Evolutionary conservation across 2,888 invertebrate species (phyloP).

Genomic region (Pristionchus exspectatus): DNA sequence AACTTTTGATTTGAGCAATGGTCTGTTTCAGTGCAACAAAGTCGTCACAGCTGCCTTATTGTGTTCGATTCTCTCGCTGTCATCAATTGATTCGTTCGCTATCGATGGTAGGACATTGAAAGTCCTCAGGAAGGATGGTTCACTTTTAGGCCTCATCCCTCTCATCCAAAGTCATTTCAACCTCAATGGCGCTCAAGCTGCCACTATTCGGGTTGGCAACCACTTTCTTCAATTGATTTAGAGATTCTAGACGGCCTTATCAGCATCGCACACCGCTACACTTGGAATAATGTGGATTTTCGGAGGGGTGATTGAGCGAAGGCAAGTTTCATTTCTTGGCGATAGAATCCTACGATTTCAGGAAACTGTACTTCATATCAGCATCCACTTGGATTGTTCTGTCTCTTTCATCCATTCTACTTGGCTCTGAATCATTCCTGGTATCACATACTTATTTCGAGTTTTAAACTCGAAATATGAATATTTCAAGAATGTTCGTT

Average conservation of each 20-base stretch:
- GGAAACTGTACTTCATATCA: background rate
- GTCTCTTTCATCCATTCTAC: background rate
- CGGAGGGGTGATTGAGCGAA: background rate
- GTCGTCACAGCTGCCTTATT: background rate
- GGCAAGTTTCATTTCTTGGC: background rate
- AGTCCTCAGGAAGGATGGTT: background rate
- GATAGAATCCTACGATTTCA: background rate
- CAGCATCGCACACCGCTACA: background rate
- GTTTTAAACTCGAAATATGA: background rate
- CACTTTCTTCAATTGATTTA: background rate
- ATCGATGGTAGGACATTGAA: background rate
- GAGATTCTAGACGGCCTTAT: background rate
- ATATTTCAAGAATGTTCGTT: background rate
- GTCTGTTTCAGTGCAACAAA: background rate
- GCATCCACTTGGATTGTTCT: background rate
- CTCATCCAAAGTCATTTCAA: background rate
- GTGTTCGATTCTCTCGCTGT: background rate
- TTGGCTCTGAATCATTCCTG: background rate
- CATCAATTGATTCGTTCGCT: background rate
- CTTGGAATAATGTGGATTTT: background rate
- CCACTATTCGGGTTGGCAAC: background rate
- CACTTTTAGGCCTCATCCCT: background rate
- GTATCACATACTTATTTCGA: too few relatives aligned
- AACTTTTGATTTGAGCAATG: too few relatives aligned
- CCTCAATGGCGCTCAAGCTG: background rate